These are phyloP conservation scores for Erithacus rubecula DNA, from an alignment of 2,797 vertebrate genomes.

Conservation along the genomic window DNA sequence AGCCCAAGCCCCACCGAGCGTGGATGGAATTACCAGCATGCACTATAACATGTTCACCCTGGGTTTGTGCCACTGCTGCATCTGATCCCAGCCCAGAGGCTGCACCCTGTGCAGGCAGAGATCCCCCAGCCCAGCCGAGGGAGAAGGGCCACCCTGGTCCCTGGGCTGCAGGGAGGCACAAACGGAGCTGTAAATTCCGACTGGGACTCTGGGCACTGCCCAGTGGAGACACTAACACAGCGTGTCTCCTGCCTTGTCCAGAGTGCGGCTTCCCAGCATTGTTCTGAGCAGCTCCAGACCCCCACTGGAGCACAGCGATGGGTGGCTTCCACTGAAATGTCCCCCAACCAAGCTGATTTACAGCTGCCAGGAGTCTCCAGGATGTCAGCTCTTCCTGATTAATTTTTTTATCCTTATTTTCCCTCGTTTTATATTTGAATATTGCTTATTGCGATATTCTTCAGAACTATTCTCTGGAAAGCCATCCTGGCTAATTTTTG, in stretches of 20 bases:
- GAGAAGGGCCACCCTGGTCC: not conserved
- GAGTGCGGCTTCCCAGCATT: constrained; percentile 65
- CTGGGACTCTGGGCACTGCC: constrained; percentile 57
- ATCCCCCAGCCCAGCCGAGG: not conserved
- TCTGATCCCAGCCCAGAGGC: rapidly evolving
- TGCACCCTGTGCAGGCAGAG: not conserved
- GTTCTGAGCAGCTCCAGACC: constrained; percentile 57
- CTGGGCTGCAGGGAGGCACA: not conserved
- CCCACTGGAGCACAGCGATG: constrained; percentile 58
- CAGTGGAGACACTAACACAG: constrained; percentile 66
- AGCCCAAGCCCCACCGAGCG: not conserved
- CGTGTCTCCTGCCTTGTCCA: constrained; percentile 68
- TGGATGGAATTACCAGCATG: not conserved
- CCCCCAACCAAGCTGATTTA: constrained; percentile 62
- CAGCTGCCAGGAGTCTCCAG: constrained; percentile 57
- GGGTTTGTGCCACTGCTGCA: not conserved
- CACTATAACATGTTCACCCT: rapidly evolving
- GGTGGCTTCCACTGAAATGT: constrained; percentile 64
- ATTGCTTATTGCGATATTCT: constrained; percentile 50
- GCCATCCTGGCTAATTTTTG: constrained; percentile 62
- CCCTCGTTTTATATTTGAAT: constrained; percentile 58
- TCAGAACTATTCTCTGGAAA: constrained; percentile 68
- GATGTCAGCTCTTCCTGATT: constrained; percentile 69
- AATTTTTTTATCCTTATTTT: constrained; percentile 72
- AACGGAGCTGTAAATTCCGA: constrained; percentile 3